These are phyloP conservation scores for Scomber scombrus DNA, from an alignment of 2,113 vertebrate genomes.

Conservation along the genomic window DNA sequence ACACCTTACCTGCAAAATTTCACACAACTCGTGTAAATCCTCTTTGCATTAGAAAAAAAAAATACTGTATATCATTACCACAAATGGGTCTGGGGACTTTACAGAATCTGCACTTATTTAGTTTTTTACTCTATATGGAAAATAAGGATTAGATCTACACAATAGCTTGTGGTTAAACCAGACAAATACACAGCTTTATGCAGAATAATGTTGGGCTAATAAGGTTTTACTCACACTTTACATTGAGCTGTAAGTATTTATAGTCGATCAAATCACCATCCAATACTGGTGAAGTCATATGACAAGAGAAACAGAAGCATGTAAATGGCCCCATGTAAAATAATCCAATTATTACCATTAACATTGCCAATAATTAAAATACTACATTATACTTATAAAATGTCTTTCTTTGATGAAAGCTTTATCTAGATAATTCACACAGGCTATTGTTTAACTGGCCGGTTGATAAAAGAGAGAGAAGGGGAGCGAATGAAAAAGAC, in stretches of 20 bases:
- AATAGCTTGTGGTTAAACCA: not conserved
- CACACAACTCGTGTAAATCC: slow-evolving; percentile 11
- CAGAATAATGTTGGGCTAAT: not conserved
- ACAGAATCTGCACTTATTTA: not conserved
- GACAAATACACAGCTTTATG: not conserved
- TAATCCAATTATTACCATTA: not conserved
- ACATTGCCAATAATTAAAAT: too few species aligned
- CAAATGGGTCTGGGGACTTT: not conserved
- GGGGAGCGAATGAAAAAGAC: not conserved
- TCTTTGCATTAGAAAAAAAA: not conserved
- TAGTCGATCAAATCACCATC: too few species aligned
- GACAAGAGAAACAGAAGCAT: not conserved
- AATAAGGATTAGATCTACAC: not conserved
- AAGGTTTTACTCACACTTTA: too few species aligned
- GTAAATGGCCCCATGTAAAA: not conserved
- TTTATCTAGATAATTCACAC: not conserved
- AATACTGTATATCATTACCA: not conserved
- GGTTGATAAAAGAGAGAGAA: not conserved
- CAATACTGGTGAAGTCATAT: too few species aligned
- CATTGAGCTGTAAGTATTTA: too few species aligned
- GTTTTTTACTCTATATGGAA: not conserved
- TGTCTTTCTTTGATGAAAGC: not conserved
- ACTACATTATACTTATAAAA: too few species aligned
- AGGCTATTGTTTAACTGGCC: not conserved
- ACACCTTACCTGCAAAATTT: slow-evolving; percentile 26